Percentiles rank a stretch among this genome's conserved stretches.
Conservation (phyloP, 2,888 invertebrate genomes). For the Allolobophora icterica region DNA sequence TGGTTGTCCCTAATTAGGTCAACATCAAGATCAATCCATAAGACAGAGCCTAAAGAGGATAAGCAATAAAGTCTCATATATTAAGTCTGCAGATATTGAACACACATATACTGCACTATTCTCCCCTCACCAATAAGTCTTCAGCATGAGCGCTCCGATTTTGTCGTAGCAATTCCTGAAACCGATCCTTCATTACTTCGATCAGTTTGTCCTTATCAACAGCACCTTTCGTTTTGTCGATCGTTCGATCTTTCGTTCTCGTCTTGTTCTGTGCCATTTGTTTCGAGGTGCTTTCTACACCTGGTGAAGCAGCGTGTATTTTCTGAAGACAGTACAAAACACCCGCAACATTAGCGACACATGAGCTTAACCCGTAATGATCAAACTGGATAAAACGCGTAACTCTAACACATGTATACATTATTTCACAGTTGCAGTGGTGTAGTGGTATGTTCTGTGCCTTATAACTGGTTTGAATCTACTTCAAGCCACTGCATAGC, state of each 20-base stretch:
- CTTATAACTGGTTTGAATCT: too few species aligned
- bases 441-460: too few species aligned
- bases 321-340: constrained; percentile 12
- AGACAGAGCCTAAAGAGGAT: too few species aligned
- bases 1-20: too few species aligned
- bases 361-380: not conserved
- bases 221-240: not conserved
- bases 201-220: constrained; percentile 60
- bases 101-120: too few species aligned
- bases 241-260: constrained; percentile 49
- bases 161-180: constrained; percentile 54
- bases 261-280: constrained; percentile 61
- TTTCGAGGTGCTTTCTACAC: constrained; percentile 55
- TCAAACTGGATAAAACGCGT: not conserved
- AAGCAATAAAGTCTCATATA: not conserved
- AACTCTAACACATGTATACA: not conserved
- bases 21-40: too few species aligned
- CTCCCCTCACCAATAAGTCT: not conserved
- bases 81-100: not conserved
- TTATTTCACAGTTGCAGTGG: not conserved
- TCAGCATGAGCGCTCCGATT: constrained; percentile 23
- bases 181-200: constrained; percentile 59
- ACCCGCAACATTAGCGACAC: not conserved
- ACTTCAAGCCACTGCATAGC: too few species aligned
- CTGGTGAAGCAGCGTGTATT: not conserved